A percentile compares a stretch with the other conserved stretches of the same genome.
phyloP scores from a whole-genome alignment of 64 coral and sea anemone species.

The Cladopsammia gracilis region DNA sequence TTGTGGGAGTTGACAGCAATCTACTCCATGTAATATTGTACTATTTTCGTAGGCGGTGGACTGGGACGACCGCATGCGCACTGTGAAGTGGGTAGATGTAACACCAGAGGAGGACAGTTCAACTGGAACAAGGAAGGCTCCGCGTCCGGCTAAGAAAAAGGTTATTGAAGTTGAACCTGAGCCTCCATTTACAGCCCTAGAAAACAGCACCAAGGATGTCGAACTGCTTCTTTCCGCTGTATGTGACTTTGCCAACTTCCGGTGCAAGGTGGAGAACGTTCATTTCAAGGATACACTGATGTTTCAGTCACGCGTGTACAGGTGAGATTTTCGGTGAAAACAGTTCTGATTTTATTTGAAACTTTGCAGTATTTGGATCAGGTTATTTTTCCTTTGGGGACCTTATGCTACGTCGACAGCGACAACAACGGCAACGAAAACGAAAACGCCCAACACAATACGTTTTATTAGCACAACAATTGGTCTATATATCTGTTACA shows the following conservation, averaged over 20 bases:
- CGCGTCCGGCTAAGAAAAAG: constrained; percentile 88
- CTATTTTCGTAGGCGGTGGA: constrained; percentile 60
- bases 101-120: constrained; percentile 60
- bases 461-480: too few relatives aligned
- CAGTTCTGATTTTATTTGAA: too few relatives aligned
- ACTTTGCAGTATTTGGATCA: too few relatives aligned
- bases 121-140: constrained; percentile 37
- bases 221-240: constrained; percentile 79
- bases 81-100: constrained; percentile 92
- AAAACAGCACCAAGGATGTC: constrained; percentile 76
- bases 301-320: constrained; percentile 98
- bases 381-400: too few relatives aligned
- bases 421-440: too few relatives aligned
- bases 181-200: constrained; percentile 83
- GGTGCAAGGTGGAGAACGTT: constrained; percentile 76
- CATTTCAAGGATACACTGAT: constrained; percentile 98
- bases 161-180: constrained; percentile 92
- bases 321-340: constrained; percentile 44
- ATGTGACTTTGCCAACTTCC: constrained; percentile 89
- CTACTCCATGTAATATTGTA: neutral
- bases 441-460: too few relatives aligned
- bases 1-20: neutral
- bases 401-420: too few relatives aligned
- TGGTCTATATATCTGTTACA: too few relatives aligned
- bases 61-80: constrained; percentile 99